A percentile compares a stretch with the other conserved stretches of the same genome.
phyloP scores from a whole-genome alignment of 2,888 invertebrate genomes.

The Chydorus sphaericus region DNA sequence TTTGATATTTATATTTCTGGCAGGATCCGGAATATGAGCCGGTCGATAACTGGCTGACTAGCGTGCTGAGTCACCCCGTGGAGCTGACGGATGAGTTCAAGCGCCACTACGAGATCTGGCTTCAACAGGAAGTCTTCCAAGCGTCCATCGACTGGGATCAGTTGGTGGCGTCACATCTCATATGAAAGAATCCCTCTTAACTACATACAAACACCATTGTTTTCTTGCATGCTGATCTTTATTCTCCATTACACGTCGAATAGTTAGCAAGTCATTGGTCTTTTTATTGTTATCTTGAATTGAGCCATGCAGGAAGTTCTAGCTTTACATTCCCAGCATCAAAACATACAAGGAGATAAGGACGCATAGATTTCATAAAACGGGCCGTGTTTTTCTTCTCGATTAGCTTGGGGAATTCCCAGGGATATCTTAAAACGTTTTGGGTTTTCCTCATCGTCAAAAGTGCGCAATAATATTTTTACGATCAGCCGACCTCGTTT shows the following conservation, averaged over 20 bases:
- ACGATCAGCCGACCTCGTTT: background rate
- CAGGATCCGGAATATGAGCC: conserved; percentile 39
- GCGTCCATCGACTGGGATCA: conserved; percentile 46
- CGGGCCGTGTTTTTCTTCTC: background rate
- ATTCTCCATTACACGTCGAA: too few species aligned
- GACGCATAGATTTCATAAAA: background rate
- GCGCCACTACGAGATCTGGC: conserved; percentile 84
- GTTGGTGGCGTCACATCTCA: conserved; percentile 24
- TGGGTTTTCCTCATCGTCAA: background rate
- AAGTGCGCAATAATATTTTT: background rate
- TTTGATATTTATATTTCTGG: background rate
- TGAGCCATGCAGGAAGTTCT: background rate
- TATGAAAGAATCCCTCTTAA: too few species aligned
- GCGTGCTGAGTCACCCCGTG: conserved; percentile 58
- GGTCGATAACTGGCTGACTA: conserved; percentile 67
- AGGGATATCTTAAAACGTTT: background rate
- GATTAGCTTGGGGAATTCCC: conserved; percentile 2
- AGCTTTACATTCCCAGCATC: background rate
- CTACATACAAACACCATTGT: too few species aligned
- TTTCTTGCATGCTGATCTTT: too few species aligned
- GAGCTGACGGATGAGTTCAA: conserved; percentile 87
- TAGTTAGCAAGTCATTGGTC: too few species aligned
- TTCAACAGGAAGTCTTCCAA: conserved; percentile 90
- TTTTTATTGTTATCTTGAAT: too few species aligned
- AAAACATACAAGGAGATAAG: background rate